Percentiles rank a stretch among this genome's conserved stretches.
These are phyloP conservation scores for Pantherophis alleghaniensis DNA, from an alignment of 2,797 vertebrate species.

Conservation along the genomic window DNA sequence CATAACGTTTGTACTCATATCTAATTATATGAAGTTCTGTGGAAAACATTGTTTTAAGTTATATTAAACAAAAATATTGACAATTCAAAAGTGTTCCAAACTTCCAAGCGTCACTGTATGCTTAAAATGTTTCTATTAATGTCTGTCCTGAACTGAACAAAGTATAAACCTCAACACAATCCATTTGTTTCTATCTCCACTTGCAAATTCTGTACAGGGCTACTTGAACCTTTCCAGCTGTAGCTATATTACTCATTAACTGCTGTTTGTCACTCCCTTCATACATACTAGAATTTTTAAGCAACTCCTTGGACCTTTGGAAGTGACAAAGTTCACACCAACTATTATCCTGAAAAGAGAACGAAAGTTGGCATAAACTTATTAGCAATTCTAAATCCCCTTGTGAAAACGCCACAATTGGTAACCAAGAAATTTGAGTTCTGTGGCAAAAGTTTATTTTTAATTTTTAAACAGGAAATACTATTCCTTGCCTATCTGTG, in stretches of 20 bases:
- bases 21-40: not conserved
- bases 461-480: not conserved
- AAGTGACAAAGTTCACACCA: slow-evolving; percentile 21
- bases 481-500: not conserved
- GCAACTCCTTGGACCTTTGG: slow-evolving; percentile 26
- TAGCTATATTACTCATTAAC: slow-evolving; percentile 21
- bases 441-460: not conserved
- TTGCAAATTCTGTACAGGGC: not conserved
- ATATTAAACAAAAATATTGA: not conserved
- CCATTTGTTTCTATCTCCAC: not conserved
- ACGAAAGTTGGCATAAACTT: not conserved
- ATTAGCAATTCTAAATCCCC: not conserved
- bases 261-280: slow-evolving; percentile 5
- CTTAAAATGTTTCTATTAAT: not conserved
- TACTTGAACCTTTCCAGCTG: not conserved
- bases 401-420: not conserved
- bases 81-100: not conserved
- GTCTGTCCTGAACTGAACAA: not conserved
- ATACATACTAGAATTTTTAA: slow-evolving; percentile 16
- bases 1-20: not conserved
- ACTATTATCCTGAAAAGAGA: not conserved
- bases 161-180: not conserved
- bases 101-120: not conserved
- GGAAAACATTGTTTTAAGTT: not conserved
- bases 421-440: not conserved